Evolutionary conservation across 2,888 invertebrate genomes (phyloP).

Genomic region (Zootermopsis nevadensis): DNA sequence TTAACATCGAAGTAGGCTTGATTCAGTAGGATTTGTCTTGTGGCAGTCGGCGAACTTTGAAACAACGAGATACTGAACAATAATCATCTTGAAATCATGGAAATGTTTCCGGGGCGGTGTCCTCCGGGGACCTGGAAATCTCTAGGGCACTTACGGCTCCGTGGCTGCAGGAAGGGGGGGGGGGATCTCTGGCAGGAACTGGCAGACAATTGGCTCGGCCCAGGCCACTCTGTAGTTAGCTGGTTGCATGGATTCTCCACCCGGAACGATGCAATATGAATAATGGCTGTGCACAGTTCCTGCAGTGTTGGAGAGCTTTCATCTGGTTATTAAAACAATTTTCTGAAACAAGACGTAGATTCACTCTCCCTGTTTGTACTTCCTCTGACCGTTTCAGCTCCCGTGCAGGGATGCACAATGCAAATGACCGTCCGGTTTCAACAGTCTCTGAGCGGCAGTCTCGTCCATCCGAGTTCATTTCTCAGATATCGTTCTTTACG

Average conservation of each 20-base stretch:
- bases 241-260: not conserved
- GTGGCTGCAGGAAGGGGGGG: not conserved
- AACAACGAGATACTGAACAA: not conserved
- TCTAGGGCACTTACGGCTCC: not conserved
- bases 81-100: not conserved
- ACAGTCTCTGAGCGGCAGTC: no score
- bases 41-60: not conserved
- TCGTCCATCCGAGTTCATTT: no score
- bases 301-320: not conserved
- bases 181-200: not conserved
- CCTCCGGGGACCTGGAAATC: not conserved
- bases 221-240: not conserved
- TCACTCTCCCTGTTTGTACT: not conserved
- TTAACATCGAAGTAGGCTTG: not conserved
- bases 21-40: not conserved
- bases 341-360: constrained; percentile 9
- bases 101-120: not conserved
- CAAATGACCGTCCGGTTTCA: not conserved
- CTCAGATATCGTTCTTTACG: no score
- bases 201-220: not conserved
- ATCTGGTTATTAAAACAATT: constrained; percentile 16
- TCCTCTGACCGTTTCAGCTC: not conserved
- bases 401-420: not conserved
- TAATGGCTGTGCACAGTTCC: not conserved
- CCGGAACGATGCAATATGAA: not conserved